Percentiles rank a stretch among this genome's conserved stretches.
These are phyloP conservation scores for Euclidia mi DNA, from an alignment of 2,888 invertebrate species.

Conservation along the genomic window DNA sequence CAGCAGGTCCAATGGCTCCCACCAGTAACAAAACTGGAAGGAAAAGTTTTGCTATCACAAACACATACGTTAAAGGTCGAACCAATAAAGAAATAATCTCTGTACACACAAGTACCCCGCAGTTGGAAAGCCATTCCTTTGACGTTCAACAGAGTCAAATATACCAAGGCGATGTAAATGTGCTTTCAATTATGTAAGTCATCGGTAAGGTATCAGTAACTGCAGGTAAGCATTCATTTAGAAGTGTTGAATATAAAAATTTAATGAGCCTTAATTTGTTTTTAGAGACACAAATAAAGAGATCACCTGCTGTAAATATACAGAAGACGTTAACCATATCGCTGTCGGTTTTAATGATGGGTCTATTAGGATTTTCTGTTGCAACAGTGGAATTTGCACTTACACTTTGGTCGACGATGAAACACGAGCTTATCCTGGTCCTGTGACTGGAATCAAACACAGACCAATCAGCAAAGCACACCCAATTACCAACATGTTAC, in stretches of 20 bases:
- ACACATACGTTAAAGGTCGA: slow-evolving; percentile 58
- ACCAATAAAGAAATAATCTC: slow-evolving; percentile 76
- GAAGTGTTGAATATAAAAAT: too few species aligned
- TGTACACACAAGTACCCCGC: slow-evolving; percentile 78
- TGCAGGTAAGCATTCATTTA: too few species aligned
- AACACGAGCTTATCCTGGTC: slow-evolving; percentile 86
- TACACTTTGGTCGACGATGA: slow-evolving; percentile 89
- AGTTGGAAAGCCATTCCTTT: slow-evolving; percentile 69
- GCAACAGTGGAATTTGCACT: slow-evolving; percentile 81
- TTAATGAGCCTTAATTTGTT: too few species aligned
- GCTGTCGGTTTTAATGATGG: slow-evolving; percentile 91
- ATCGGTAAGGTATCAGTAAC: neutral
- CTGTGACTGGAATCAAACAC: slow-evolving; percentile 91
- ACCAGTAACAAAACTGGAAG: slow-evolving; percentile 67
- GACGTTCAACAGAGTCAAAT: slow-evolving; percentile 77
- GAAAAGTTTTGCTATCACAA: slow-evolving; percentile 71
- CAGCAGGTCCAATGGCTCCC: slow-evolving; percentile 76
- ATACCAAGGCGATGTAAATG: slow-evolving; percentile 80
- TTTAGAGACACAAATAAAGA: slow-evolving; percentile 88
- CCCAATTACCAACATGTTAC: slow-evolving; percentile 89
- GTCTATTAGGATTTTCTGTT: slow-evolving; percentile 88
- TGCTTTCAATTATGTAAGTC: slow-evolving; percentile 81
- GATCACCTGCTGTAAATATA: slow-evolving; percentile 90
- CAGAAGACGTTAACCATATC: slow-evolving; percentile 90
- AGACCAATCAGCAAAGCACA: slow-evolving; percentile 90